Conservation (phyloP, 1,140 invertebrate species). For the Drosophila ironensis region DNA sequence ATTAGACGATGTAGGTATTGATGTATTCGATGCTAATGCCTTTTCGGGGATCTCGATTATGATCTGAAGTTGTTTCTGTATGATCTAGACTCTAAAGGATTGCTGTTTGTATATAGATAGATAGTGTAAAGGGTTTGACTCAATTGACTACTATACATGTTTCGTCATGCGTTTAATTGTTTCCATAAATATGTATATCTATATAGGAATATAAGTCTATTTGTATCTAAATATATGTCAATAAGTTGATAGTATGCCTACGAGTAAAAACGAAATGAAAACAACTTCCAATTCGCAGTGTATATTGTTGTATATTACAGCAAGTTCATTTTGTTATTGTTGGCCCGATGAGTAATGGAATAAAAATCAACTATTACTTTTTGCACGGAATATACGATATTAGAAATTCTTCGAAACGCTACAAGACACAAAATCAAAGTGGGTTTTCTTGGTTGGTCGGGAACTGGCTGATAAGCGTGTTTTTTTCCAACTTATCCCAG, state of each 20-base stretch:
- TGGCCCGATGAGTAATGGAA: constrained; percentile 17
- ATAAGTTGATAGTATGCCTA: constrained; percentile 44
- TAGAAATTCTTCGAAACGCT: constrained; percentile 31
- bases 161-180: constrained; percentile 64
- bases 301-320: constrained; percentile 53
- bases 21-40: constrained; percentile 45
- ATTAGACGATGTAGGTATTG: constrained; percentile 32
- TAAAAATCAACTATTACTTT: constrained; percentile 25
- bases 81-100: constrained; percentile 45
- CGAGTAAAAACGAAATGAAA: constrained; percentile 45
- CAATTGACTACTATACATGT: constrained; percentile 77
- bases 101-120: constrained; percentile 36
- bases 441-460: constrained; percentile 11
- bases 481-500: background rate
- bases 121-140: constrained; percentile 39
- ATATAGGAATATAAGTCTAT: constrained; percentile 40
- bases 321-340: constrained; percentile 17
- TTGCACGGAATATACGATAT: constrained; percentile 34
- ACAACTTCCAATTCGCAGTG: constrained; percentile 33
- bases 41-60: constrained; percentile 44
- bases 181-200: constrained; percentile 40
- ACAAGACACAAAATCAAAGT: constrained; percentile 47
- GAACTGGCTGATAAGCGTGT: background rate
- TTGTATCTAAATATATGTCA: constrained; percentile 41
- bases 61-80: constrained; percentile 58